Conservation (phyloP, 2,888 invertebrate species). For the Cantharis nigra region DNA sequence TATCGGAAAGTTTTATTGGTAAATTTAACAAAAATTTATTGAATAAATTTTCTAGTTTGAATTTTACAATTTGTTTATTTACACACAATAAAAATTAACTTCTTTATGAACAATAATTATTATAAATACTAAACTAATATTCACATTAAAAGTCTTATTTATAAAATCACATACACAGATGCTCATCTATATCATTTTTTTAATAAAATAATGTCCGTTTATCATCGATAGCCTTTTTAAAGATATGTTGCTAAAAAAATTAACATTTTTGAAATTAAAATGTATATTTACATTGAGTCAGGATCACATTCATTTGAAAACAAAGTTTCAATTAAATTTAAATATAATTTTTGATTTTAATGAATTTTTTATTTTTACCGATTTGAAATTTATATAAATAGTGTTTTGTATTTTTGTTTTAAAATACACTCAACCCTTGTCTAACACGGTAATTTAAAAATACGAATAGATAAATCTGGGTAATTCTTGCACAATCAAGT, state of each 20-base stretch:
- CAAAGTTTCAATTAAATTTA: not conserved
- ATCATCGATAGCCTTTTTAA: conserved; percentile 21
- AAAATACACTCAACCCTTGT: too few species aligned
- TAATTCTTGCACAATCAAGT: too few species aligned
- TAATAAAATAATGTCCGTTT: conserved; percentile 5
- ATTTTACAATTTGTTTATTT: conserved; percentile 42
- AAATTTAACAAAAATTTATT: conserved; percentile 8
- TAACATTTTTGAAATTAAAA: not conserved
- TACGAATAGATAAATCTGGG: too few species aligned
- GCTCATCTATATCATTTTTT: conserved; percentile 15
- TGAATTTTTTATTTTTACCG: not conserved
- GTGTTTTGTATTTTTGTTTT: too few species aligned
- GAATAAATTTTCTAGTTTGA: not conserved
- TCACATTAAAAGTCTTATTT: conserved; percentile 49
- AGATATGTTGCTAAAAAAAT: conserved; percentile 29
- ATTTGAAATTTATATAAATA: not conserved
- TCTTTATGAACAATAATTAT: conserved; percentile 40
- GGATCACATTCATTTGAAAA: not conserved
- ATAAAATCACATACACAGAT: conserved; percentile 51
- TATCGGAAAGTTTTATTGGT: not conserved
- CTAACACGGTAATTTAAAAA: too few species aligned
- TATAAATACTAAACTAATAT: conserved; percentile 50
- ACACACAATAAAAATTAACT: conserved; percentile 51
- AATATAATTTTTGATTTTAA: not conserved
- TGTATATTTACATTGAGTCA: not conserved